Evolutionary conservation across 2,113 vertebrate genomes (phyloP).

Genomic region (Pungitius pungitius): DNA sequence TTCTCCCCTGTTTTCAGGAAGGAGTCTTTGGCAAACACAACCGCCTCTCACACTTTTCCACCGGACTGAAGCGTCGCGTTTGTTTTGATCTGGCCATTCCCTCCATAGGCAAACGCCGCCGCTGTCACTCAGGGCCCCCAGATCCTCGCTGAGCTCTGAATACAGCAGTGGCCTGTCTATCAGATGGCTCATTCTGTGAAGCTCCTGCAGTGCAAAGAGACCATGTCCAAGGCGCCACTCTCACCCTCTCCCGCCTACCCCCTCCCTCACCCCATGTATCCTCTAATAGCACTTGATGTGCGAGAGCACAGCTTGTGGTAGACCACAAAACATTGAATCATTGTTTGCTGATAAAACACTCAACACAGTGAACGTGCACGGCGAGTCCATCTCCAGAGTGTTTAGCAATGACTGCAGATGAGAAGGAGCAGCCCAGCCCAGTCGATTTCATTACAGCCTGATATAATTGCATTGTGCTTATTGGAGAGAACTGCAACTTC

Average conservation of each 20-base stretch:
- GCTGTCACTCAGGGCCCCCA: conserved; percentile 42
- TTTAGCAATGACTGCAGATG: conserved; percentile 64
- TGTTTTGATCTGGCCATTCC: conserved; percentile 46
- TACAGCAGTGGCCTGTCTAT: conserved; percentile 58
- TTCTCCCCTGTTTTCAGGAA: conserved; percentile 3
- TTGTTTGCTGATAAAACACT: conserved; percentile 77
- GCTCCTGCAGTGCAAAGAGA: conserved; percentile 59
- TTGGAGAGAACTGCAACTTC: conserved; percentile 45
- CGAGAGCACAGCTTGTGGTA: conserved; percentile 73
- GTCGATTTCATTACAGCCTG: conserved; percentile 67
- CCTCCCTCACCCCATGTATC: conserved; percentile 42
- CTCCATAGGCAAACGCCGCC: conserved; percentile 53
- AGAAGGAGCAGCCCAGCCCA: conserved; percentile 30
- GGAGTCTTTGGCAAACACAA: conserved; percentile 22
- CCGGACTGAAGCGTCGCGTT: conserved; percentile 29
- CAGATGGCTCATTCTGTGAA: conserved; percentile 67
- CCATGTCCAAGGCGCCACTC: conserved; percentile 43
- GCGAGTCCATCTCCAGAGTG: conserved; percentile 63
- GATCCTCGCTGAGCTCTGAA: conserved; percentile 56
- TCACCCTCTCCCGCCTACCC: conserved; percentile 38
- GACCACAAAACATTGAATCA: conserved; percentile 73
- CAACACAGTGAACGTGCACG: conserved; percentile 53
- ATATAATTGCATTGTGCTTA: conserved; percentile 55
- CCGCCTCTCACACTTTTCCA: conserved; percentile 19
- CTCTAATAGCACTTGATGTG: conserved; percentile 74